Evolutionary conservation across 2,888 invertebrate genomes (phyloP), one percentile per base, ranked within the genome.

Genomic region (Melikaiella ostensackeni): DNA sequence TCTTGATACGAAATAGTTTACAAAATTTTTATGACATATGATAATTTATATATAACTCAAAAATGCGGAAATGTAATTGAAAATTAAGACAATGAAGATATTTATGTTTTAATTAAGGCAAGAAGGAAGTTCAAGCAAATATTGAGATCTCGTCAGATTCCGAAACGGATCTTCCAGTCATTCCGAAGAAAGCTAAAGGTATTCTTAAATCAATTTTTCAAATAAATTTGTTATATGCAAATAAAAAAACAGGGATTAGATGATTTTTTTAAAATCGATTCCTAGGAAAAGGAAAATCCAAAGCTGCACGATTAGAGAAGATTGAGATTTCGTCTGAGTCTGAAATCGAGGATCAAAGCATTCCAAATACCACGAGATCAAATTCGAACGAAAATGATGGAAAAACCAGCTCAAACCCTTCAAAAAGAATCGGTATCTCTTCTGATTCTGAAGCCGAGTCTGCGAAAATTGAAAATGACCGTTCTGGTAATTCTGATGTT

Each of bases 381-480:
- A 66, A 66, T 27, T 8, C 38, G 19, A 63, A n/a, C 35, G 3
- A 5, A 38, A 21, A 63, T 35, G 1, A n/a, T 7, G 19, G 27
- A 9, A 33, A 19, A 33, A 19, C 8, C 7, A 50, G 21, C 11
- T 63, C 21, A 35, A n/a, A 35, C 6, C 33, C 35, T 19, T 27
- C 33, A 33, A 27, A 19, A 30, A 62, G n/a, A 62, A 62, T 62
- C 19, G 33, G 33, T 30, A 62, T 62, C 13, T 63, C 35, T 35
- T 66, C 77, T 27, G 75, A 77, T 38, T 77, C 66, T 8, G 59
- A 77, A 61, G 27, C 35, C 5, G 50, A 75, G 27, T 74, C 19
- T 3, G 19, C n/a, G 13, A 63, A 63, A 35, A 77, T 57, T 30
- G 11, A 79, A 35, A 50, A 33, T 30, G 62, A 27, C 9, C 27